Base-by-base conservation (phyloP, 2,797 vertebrate genomes). In the Enteromius unitaeniatus region DNA sequence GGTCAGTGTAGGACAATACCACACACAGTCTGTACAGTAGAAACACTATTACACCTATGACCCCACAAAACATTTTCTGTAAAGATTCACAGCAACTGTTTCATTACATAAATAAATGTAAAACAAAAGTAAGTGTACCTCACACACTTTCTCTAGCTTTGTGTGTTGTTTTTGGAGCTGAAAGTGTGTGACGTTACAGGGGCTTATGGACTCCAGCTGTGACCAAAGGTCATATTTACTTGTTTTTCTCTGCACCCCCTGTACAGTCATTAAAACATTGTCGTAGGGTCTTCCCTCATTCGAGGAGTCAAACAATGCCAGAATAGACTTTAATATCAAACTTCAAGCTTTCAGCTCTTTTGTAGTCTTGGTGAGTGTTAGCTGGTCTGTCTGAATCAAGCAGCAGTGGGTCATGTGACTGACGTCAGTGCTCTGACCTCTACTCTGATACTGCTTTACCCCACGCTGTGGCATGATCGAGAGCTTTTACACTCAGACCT, bases 191-290 rank as follows among this genome's bases (percentile, higher is more conserved):
- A n/a, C 3, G 6, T 26, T 8, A 31, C 13, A 23, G 51, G 31
- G 11, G 73, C 21, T 40, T 23, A 23, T 23, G 51, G 73, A 75
- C 73, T 53, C 42, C 69, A 28, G 45, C 15, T 4, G 23, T 72
- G 69, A 73, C 7, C 69, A 75, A 75, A 75, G 49, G 49, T 75
- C 28, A 55, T 53, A 14, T 74, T 74, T 51, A 74, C 72, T 53
- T 55, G 49, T 55, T n/a, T 55, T 55, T 34, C 49, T 53, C 45
- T 31, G 14, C 23, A 49, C 42, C n/a, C 13, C 1, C 73, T 53
- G 28, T 58, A n/a, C 11, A 42, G 55, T 76, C 53, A 9, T 40
- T 17, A 3, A 40, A 21, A 40, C 49, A 40, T 21, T 37, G 31
- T 75, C 1, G 3, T 55, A 37, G 26, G 11, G 14, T 37, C 34